A percentile compares a stretch with the other conserved stretches of the same genome.
Evolutionary conservation across 2,113 vertebrate species (phyloP).

Genomic region (Urocitellus parryii): DNA sequence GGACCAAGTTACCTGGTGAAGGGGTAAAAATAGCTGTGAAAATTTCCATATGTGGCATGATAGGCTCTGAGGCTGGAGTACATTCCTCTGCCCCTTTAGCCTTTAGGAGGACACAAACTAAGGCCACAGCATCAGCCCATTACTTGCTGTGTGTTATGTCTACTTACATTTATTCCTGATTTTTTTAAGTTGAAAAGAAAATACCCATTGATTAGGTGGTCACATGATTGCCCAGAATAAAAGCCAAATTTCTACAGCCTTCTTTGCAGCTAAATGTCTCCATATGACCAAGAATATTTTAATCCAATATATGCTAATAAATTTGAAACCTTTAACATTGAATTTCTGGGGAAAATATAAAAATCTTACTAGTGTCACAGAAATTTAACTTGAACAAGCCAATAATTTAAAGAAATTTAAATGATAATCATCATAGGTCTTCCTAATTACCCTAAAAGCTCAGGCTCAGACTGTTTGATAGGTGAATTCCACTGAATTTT

Average conservation of each 20-base stretch:
- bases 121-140: neutral
- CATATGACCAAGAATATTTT: neutral
- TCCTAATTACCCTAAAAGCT: neutral
- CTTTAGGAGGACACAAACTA: neutral
- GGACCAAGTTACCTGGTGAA: neutral
- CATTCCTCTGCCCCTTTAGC: neutral
- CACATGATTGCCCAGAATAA: neutral
- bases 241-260: neutral
- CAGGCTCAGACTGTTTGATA: neutral
- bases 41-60: neutral
- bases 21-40: neutral
- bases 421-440: neutral
- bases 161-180: neutral
- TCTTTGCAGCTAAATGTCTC: neutral
- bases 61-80: neutral
- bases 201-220: neutral
- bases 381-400: neutral
- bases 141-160: neutral
- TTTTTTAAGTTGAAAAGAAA: neutral
- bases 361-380: neutral
- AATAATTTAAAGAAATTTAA: slow-evolving; percentile 4
- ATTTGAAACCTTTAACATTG: slow-evolving; percentile 3
- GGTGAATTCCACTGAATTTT: neutral
- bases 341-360: neutral
- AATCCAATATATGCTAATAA: slow-evolving; percentile 24